Evolutionary conservation across 2,797 vertebrate genomes (phyloP), one percentile per base, ranked within the genome.

Genomic region (Lithobates sylvaticus): DNA sequence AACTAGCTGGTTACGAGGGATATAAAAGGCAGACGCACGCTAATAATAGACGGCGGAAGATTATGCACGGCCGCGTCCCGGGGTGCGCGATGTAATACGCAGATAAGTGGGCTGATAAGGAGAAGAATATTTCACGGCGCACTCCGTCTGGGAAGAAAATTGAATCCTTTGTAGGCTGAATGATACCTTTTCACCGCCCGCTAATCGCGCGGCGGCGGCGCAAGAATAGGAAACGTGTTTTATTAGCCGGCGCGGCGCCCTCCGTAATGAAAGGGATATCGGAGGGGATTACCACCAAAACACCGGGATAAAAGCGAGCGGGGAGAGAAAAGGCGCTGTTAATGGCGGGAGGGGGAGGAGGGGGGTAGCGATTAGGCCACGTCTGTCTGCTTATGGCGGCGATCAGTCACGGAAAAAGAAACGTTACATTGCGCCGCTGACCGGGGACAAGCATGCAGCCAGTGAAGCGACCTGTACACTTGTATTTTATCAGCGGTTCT

Each of bases 51-150:
- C 6, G 27, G 26, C 5, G 12, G 61, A 23, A 21, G 42, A 42
- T 44, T 44, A 68, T 47, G 27, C 61, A 4, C 10, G 54, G n/a
- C 70, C 61, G 21, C 10, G 70, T n/a, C 70, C 18, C 70, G 21
- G 42, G 6, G 78, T 1, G 69, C 32, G 15, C 76, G 10, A 8
- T 72, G 23, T 58, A 34, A 29, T 65, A n/a, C 7, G 36, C 54
- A 74, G 80, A 82, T 82, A 65, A 82, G 54, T 15, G 70, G 23
- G 0, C 36, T 9, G 58, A 75, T 83, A 83, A 75, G 71, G 58
- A 67, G 10, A 13, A 36, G 27, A 54, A 54, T 16, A 18, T 32
- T 32, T 29, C 10, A 26, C 58, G 47, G 26, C 23, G 67, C n/a
- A 32, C 9, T 21, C 54, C 71, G 50, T 73, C 80, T 64, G 44